Conservation (phyloP, 1,140 invertebrate species). For the Drosophila neocordata region DNA sequence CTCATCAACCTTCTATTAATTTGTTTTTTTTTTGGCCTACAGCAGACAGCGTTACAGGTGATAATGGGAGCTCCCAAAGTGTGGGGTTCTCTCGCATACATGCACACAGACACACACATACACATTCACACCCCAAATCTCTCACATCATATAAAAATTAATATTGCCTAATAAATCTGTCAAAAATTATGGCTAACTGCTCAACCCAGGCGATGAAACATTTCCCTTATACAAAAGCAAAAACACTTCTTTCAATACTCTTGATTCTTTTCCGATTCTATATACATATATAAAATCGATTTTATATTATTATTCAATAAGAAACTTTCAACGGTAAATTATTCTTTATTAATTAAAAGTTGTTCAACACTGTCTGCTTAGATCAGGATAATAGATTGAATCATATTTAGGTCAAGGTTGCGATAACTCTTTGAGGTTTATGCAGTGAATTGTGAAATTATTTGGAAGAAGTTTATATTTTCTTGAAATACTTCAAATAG, state of each 20-base stretch:
- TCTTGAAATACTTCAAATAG: no score
- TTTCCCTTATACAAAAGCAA: not conserved
- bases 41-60: constrained; percentile 56
- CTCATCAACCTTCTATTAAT: not conserved
- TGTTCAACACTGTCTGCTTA: no score
- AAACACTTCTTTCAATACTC: not conserved
- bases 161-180: constrained; percentile 78
- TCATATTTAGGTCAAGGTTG: no score
- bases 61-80: constrained; percentile 57
- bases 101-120: constrained; percentile 13
- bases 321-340: not conserved
- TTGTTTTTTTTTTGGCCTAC: constrained; percentile 40
- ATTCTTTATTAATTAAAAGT: no score
- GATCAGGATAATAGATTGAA: no score
- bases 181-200: constrained; percentile 69
- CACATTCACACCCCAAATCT: constrained; percentile 24
- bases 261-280: not conserved
- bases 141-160: constrained; percentile 60
- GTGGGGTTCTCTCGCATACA: not conserved
- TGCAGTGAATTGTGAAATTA: no score
- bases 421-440: no score
- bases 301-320: no score
- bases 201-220: constrained; percentile 34
- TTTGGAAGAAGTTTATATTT: no score
- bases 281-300: no score